A percentile compares a stretch with the other conserved stretches of the same genome.
Evolutionary conservation across 2,797 vertebrate genomes (phyloP).

Genomic region (Naso thynnoides): DNA sequence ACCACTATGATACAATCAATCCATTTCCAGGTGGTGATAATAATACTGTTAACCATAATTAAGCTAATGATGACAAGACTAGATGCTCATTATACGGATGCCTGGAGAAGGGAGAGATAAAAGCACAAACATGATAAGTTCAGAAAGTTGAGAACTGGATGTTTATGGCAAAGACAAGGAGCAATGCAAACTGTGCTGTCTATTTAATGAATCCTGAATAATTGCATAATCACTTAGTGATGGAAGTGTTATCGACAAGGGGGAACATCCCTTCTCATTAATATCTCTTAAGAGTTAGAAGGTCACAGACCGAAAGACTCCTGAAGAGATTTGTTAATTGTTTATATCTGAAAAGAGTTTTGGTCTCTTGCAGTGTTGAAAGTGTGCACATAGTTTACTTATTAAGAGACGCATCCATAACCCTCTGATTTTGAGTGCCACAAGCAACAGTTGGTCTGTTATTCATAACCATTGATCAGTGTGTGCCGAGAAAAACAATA

Average conservation of each 20-base stretch:
- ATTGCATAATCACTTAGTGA: constrained; percentile 52
- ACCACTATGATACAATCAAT: constrained; percentile 27
- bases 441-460: constrained; percentile 13
- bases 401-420: background rate
- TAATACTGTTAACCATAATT: constrained; percentile 39
- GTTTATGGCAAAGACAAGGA: constrained; percentile 57
- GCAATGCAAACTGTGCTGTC: constrained; percentile 41
- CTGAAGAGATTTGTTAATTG: constrained; percentile 26
- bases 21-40: constrained; percentile 37
- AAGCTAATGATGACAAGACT: constrained; percentile 54
- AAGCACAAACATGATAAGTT: constrained; percentile 42
- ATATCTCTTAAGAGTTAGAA: constrained; percentile 45
- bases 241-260: constrained; percentile 49
- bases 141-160: constrained; percentile 32
- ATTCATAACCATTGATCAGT: constrained; percentile 23
- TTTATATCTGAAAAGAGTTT: constrained; percentile 12
- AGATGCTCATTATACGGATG: constrained; percentile 45
- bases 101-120: constrained; percentile 46
- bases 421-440: background rate
- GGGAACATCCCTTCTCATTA: constrained; percentile 40
- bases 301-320: constrained; percentile 19
- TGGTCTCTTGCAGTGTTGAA: background rate
- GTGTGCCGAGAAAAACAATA: constrained; percentile 15
- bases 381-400: constrained; percentile 21
- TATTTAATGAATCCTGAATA: constrained; percentile 62